Conservation (phyloP, 35 echinoderm and acorn worm genomes). For the Ptychodera flava region DNA sequence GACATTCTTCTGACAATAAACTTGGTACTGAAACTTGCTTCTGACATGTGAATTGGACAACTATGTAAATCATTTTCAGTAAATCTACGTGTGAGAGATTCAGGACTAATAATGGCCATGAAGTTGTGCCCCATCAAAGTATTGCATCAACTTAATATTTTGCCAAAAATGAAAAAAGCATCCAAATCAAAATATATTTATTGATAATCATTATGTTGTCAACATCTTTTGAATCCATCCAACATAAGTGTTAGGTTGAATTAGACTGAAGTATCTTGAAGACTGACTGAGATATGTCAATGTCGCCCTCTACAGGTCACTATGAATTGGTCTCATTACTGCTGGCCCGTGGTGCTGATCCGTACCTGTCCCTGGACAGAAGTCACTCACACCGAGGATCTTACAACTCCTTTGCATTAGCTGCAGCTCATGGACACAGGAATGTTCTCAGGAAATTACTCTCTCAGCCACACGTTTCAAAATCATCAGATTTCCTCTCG, state of each 20-base stretch:
- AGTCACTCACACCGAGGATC: conserved; percentile 78
- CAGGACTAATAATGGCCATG: neutral
- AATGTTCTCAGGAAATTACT: conserved; percentile 82
- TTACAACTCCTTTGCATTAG: conserved; percentile 89
- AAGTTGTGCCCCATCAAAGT: neutral
- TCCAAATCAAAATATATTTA: neutral
- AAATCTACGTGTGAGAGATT: neutral
- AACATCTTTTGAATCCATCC: neutral
- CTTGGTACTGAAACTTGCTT: neutral
- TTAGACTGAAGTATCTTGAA: no score
- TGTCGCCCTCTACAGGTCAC: conserved; percentile 51
- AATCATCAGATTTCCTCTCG: conserved; percentile 78
- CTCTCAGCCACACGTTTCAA: conserved; percentile 61
- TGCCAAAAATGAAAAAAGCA: no score
- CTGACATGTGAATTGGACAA: neutral
- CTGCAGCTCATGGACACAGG: conserved; percentile 92
- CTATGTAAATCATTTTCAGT: neutral
- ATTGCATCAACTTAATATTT: neutral
- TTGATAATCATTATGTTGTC: neutral
- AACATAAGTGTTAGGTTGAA: no score
- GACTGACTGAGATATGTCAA: no score
- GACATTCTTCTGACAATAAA: neutral
- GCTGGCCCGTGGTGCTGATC: conserved; percentile 76
- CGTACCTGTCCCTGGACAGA: conserved; percentile 75
- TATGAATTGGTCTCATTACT: conserved; percentile 79